phyloP scores from a whole-genome alignment of 2,888 invertebrate species.

The Dryomyza anilis region DNA sequence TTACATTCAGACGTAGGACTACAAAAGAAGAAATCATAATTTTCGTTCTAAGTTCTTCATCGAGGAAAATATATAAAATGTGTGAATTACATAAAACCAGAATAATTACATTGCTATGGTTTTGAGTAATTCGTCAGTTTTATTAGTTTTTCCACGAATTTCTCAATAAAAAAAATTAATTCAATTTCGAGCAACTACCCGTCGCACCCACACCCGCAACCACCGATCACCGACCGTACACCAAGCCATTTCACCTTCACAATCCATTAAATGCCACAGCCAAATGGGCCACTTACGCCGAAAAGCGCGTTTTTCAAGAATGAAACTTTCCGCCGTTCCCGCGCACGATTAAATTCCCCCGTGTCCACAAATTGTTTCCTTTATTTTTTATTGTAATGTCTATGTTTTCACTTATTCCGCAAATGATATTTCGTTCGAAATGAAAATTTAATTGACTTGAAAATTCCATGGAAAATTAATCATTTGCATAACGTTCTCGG shows the following conservation, averaged over 20 bases:
- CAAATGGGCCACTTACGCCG: constrained; percentile 35
- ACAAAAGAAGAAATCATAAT: not conserved
- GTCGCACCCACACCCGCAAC: not conserved
- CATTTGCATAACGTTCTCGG: constrained; percentile 52
- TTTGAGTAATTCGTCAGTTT: constrained; percentile 2
- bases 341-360: not conserved
- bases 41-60: no score
- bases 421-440: constrained; percentile 29
- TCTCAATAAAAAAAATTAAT: not conserved
- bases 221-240: constrained; percentile 10
- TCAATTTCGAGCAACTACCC: not conserved
- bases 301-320: constrained; percentile 26
- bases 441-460: constrained; percentile 50
- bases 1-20: constrained; percentile 5
- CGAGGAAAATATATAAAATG: not conserved
- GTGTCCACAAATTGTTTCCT: not conserved
- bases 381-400: not conserved
- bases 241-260: constrained; percentile 26
- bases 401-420: not conserved
- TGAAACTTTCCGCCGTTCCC: not conserved
- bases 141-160: constrained; percentile 29
- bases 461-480: constrained; percentile 53
- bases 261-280: constrained; percentile 39
- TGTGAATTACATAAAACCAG: not conserved
- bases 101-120: not conserved